phyloP scores from a whole-genome alignment of 2,888 invertebrate species.

The Bellardia bayeri region DNA sequence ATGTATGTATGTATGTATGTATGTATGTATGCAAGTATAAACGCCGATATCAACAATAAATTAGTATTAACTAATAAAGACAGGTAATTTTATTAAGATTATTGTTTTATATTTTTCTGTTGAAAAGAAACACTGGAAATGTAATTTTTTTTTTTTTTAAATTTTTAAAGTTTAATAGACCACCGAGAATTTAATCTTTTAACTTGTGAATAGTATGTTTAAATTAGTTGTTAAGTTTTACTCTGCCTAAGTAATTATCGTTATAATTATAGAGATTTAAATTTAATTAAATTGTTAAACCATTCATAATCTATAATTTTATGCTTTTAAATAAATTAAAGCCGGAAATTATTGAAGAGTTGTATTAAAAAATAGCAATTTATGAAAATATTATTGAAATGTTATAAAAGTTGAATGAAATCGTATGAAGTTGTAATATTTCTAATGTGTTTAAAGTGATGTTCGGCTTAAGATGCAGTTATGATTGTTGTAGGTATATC shows the following conservation, averaged over 20 bases:
- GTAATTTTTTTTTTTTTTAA: neutral
- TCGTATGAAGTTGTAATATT: neutral
- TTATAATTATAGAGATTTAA: conserved; percentile 30
- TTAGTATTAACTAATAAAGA: conserved; percentile 45
- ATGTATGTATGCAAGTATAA: too few species aligned
- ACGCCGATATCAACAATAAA: conserved; percentile 36
- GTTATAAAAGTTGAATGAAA: neutral
- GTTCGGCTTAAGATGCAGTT: too few species aligned
- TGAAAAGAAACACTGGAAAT: neutral
- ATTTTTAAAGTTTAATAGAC: conserved; percentile 10
- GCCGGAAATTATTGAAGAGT: conserved; percentile 45
- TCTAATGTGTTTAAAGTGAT: too few species aligned
- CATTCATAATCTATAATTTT: conserved; percentile 33
- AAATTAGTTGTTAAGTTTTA: conserved; percentile 53
- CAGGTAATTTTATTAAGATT: conserved; percentile 27
- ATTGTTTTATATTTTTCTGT: neutral
- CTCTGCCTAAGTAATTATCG: conserved; percentile 32
- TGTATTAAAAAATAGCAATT: neutral
- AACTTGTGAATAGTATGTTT: conserved; percentile 64
- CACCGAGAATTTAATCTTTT: conserved; percentile 66
- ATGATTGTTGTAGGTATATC: too few species aligned
- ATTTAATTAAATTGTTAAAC: conserved; percentile 50
- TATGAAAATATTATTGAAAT: neutral
- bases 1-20: too few species aligned
- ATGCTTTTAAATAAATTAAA: conserved; percentile 25